These are phyloP conservation scores for Kryptolebias marmoratus DNA, from an alignment of 2,113 vertebrate species.

Conservation along the genomic window DNA sequence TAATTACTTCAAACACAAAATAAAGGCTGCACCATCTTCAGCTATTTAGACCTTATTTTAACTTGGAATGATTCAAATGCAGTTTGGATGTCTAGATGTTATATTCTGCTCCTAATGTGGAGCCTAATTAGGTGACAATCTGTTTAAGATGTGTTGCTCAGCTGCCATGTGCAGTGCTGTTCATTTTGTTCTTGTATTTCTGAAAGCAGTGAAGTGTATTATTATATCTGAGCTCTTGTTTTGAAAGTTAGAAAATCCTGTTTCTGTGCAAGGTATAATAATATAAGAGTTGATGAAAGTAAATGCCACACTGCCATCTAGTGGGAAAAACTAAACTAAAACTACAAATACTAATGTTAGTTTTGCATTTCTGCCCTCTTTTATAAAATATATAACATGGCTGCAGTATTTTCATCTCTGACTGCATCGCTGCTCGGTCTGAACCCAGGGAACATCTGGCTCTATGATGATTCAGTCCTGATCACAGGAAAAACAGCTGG, in stretches of 20 bases:
- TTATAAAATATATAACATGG: constrained; percentile 7
- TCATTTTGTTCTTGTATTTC: not conserved
- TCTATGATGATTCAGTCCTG: constrained; percentile 89
- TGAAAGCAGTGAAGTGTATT: constrained; percentile 2
- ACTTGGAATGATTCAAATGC: not conserved
- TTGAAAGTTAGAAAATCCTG: not conserved
- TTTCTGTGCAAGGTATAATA: not conserved
- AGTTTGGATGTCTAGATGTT: not conserved
- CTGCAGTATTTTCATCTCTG: constrained; percentile 89
- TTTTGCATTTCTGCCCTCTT: not conserved
- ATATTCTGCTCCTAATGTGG: not conserved
- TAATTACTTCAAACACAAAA: too few species aligned
- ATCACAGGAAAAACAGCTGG: constrained; percentile 88
- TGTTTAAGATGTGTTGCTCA: not conserved
- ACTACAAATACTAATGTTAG: not conserved
- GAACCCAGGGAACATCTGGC: constrained; percentile 91
- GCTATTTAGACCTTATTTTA: too few species aligned
- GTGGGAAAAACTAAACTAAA: constrained; percentile 4
- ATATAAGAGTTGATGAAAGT: not conserved
- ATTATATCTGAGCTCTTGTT: not conserved
- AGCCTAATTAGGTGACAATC: not conserved
- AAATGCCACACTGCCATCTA: constrained; percentile 44
- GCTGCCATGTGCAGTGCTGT: not conserved
- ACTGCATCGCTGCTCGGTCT: constrained; percentile 85
- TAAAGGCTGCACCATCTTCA: too few species aligned